Percentiles rank a stretch among this genome's conserved stretches.
These are phyloP conservation scores for Chrysemys picta DNA, from an alignment of 2,113 vertebrate species.

Conservation along the genomic window DNA sequence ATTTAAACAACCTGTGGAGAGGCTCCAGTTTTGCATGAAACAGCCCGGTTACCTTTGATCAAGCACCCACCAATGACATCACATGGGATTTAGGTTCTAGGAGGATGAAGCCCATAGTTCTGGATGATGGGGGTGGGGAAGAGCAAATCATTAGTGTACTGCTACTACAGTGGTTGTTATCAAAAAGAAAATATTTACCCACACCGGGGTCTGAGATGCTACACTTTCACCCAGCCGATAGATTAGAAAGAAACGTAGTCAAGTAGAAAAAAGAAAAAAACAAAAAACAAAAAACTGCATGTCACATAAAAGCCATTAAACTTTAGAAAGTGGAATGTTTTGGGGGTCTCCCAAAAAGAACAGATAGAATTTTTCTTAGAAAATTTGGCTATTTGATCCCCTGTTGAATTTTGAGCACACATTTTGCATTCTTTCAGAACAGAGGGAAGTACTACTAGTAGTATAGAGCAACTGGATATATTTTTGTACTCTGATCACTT, in stretches of 20 bases:
- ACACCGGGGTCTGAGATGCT: background rate
- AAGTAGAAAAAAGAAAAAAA: too few species aligned
- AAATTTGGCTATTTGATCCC: background rate
- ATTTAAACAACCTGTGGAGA: background rate
- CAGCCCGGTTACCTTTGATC: background rate
- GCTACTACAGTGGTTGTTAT: background rate
- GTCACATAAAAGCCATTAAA: background rate
- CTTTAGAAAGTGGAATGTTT: background rate
- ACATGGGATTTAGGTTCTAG: background rate
- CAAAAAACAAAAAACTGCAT: background rate
- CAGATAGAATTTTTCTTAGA: background rate
- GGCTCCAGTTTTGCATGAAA: background rate
- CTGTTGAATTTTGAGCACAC: background rate
- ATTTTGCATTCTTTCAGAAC: background rate
- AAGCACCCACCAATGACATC: background rate
- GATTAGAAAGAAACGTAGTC: background rate
- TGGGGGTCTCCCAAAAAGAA: background rate
- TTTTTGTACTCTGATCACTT: accelerated
- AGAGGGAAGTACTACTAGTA: background rate
- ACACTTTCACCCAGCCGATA: background rate
- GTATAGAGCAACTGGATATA: background rate
- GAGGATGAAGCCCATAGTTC: background rate
- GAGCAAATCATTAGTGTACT: background rate
- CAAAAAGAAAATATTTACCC: background rate
- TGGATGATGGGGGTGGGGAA: background rate